Evolutionary conservation across 30 jellyfish, hydroid and myxozoan genomes (phyloP), one percentile per base, ranked within the genome.

Genomic region (Pelagia noctiluca): DNA sequence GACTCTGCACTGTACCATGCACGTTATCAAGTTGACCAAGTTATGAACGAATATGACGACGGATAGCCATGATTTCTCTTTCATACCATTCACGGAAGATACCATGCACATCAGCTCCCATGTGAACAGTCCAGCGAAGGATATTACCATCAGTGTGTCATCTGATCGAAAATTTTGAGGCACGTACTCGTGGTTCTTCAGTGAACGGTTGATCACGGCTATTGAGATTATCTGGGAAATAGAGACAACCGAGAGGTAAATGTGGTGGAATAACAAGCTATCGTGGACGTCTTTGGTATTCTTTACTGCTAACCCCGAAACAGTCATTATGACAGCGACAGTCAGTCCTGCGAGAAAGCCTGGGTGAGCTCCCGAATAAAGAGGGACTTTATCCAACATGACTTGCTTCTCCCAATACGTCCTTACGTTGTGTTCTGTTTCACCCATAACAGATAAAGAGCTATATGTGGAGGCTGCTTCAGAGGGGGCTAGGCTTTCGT

Each of bases 281-380:
- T 37, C 35, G 23, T 35, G 22, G 8, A 32, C 36, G 7, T 32
- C 62, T 12, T 50, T 75, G 19, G 16, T 28, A 0, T 82, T 71
- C 50, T 82, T 28, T 24, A 68, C 11, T 10, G 42, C 70, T 38
- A 82, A 36, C 23, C 62, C 85, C 11, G 92, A 68, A 28, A 82
- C 92, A 13, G 42, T 63, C 71, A 71, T 68, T 0, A 68, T 71
- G 16, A 82, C 86, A 16, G 80, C 70, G n/a, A 69, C 79, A 25
- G 86, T 82, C 1, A 82, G 35, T 33, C 92, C 92, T 21, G 34
- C 23, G 0, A 82, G 72, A 50, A 82, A 82, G 4, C 92, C 92
- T n/a, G 92, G 92, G 42, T 82, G 78, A 3, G 80, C 36, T 0
- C 78, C 92, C 0, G 78, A n/a, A 50, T 67, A 66, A 33, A 60